Conservation (phyloP, 1,140 invertebrate genomes). For the Drosophila busckii region DNA sequence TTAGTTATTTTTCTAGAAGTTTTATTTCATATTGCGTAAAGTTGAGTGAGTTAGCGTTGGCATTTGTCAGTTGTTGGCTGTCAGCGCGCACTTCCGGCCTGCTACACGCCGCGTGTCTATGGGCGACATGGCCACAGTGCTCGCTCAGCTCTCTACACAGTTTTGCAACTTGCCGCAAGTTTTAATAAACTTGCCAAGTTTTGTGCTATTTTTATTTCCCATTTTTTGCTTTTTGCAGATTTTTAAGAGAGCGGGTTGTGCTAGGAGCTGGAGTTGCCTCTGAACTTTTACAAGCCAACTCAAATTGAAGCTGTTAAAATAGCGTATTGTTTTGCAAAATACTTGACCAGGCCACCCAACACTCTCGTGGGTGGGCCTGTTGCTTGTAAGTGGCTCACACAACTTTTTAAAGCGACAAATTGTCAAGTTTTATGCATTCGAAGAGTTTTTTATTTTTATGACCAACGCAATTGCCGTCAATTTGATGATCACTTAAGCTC, state of each 20-base stretch:
- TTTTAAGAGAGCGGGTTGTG: background rate
- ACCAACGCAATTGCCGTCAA: slow-evolving; percentile 30
- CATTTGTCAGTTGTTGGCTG: slow-evolving; percentile 70
- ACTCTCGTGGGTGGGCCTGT: too few relatives aligned
- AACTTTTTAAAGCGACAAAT: slow-evolving; percentile 54
- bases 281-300: slow-evolving; percentile 57
- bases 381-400: background rate
- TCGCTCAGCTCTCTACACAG: too few relatives aligned
- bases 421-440: slow-evolving; percentile 49
- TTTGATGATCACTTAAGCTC: slow-evolving; percentile 31
- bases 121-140: slow-evolving; percentile 13
- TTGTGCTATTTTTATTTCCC: slow-evolving; percentile 26
- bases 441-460: slow-evolving; percentile 43
- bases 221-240: slow-evolving; percentile 3
- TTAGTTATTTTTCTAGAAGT: slow-evolving; percentile 32
- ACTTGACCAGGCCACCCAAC: slow-evolving; percentile 47
- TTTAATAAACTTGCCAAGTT: slow-evolving; percentile 70
- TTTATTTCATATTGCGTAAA: slow-evolving; percentile 58
- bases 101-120: slow-evolving; percentile 2
- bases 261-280: background rate
- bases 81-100: slow-evolving; percentile 54
- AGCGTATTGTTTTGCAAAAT: slow-evolving; percentile 66
- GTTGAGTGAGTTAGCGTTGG: slow-evolving; percentile 71
- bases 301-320: slow-evolving; percentile 66
- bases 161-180: slow-evolving; percentile 58